These are phyloP conservation scores for Scaptomyza caliginosa DNA, from an alignment of 2,888 invertebrate species.

Conservation along the genomic window DNA sequence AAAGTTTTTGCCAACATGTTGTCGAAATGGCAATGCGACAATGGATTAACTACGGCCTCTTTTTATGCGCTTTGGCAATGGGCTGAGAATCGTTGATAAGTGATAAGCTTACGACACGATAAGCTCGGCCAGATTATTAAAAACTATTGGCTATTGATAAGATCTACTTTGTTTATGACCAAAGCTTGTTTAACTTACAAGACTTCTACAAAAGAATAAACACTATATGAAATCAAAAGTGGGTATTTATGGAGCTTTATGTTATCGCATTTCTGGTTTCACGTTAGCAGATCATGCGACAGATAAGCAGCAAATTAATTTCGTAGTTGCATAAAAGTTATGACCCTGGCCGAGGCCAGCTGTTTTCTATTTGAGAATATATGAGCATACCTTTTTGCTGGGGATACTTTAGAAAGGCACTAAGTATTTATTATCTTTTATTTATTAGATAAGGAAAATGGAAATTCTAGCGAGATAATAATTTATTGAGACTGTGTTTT, in stretches of 20 bases:
- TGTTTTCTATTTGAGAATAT: constrained; percentile 33
- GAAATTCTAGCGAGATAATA: background rate
- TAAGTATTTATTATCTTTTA: background rate
- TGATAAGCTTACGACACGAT: constrained; percentile 47
- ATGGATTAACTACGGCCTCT: constrained; percentile 47
- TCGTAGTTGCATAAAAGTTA: constrained; percentile 47
- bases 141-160: constrained; percentile 52
- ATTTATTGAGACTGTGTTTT: too few relatives aligned
- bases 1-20: constrained; percentile 44
- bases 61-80: constrained; percentile 48
- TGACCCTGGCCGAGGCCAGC: constrained; percentile 15
- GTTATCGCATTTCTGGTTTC: constrained; percentile 19
- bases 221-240: background rate
- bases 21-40: constrained; percentile 27
- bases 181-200: background rate
- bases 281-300: constrained; percentile 53
- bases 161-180: constrained; percentile 46
- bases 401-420: constrained; percentile 4
- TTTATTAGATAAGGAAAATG: background rate
- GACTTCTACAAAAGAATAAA: background rate
- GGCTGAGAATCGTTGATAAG: background rate
- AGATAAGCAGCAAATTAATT: constrained; percentile 46
- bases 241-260: constrained; percentile 32
- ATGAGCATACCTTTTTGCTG: constrained; percentile 12
- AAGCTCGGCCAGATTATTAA: constrained; percentile 32